Evolutionary conservation across 1,140 invertebrate species (phyloP).

Genomic region (Bombyx mandarina): DNA sequence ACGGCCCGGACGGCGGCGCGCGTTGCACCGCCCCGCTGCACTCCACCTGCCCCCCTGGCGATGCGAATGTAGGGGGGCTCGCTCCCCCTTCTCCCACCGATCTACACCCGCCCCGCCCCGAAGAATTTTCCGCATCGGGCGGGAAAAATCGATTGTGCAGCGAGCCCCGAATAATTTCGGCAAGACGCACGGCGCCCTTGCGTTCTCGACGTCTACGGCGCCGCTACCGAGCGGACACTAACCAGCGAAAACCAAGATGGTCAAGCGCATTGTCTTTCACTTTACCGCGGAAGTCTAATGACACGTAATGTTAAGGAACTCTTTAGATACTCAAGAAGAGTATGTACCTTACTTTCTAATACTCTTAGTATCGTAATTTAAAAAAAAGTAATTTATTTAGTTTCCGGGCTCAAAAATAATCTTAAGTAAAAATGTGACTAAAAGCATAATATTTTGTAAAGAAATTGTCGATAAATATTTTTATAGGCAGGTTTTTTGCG

Average conservation of each 20-base stretch:
- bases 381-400: no score
- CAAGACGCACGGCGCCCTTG: constrained; percentile 67
- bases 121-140: constrained; percentile 66
- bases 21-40: constrained; percentile 65
- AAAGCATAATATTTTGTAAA: no score
- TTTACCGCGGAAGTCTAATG: constrained; percentile 8
- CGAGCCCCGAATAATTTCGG: constrained; percentile 66
- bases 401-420: no score
- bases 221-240: constrained; percentile 11
- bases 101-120: constrained; percentile 53
- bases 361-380: no score
- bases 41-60: constrained; percentile 52
- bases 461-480: no score
- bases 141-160: constrained; percentile 68
- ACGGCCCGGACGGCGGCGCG: constrained; percentile 54
- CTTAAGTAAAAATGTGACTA: no score
- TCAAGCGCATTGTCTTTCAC: constrained; percentile 47
- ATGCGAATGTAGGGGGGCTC: constrained; percentile 6
- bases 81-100: constrained; percentile 34
- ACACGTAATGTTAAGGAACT: no score
- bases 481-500: no score
- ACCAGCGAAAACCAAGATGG: constrained; percentile 16
- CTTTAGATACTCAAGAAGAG: no score
- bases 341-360: no score
- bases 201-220: constrained; percentile 33